Conservation (phyloP, 2,888 invertebrate genomes). For the Tromatobia lineatoria region DNA sequence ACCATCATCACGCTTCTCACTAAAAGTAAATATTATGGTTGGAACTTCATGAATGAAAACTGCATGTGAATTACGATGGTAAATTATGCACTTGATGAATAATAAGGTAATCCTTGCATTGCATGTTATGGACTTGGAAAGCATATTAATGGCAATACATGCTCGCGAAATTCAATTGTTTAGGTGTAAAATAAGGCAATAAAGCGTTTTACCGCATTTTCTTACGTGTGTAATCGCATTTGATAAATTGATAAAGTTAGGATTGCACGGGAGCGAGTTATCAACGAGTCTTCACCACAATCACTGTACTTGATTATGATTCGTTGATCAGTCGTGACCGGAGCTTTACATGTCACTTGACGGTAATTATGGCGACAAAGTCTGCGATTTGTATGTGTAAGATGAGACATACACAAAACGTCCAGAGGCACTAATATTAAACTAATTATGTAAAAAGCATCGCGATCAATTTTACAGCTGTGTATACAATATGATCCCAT, state of each 20-base stretch:
- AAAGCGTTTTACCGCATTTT: background rate
- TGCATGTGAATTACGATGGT: background rate
- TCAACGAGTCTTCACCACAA: slow-evolving; percentile 57
- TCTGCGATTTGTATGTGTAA: background rate
- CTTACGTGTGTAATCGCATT: background rate
- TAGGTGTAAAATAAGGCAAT: background rate
- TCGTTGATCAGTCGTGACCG: slow-evolving; percentile 17
- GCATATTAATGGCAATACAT: background rate
- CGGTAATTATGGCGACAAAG: background rate
- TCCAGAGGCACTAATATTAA: slow-evolving; percentile 64
- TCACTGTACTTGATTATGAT: slow-evolving; percentile 50
- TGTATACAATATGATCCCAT: slow-evolving; percentile 6
- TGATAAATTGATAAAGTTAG: background rate
- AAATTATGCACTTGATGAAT: background rate
- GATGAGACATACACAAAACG: slow-evolving; percentile 45
- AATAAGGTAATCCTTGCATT: background rate
- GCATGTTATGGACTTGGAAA: background rate
- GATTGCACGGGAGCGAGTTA: slow-evolving; percentile 2
- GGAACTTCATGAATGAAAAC: background rate
- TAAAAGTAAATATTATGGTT: slow-evolving; percentile 55
- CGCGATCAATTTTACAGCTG: slow-evolving; percentile 20
- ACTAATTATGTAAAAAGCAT: slow-evolving; percentile 17
- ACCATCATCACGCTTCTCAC: slow-evolving; percentile 60
- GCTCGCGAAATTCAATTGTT: background rate
- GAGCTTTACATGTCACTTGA: slow-evolving; percentile 8